phyloP scores from a whole-genome alignment of 2,113 vertebrate genomes.

The Spizaetus ornatus region DNA sequence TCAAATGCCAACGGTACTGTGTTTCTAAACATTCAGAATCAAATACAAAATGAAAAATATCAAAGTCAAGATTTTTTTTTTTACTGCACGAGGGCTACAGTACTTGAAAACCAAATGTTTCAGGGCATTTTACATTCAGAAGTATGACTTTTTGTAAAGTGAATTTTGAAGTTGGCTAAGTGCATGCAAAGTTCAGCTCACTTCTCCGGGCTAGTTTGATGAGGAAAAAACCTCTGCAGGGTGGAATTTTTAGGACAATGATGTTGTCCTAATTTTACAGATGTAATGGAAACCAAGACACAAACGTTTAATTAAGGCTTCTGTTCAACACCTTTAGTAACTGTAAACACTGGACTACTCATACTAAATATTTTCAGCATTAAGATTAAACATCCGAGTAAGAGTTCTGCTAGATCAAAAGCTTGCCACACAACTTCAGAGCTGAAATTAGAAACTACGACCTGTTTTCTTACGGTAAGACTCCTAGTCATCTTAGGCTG shows the following conservation, averaged over 20 bases:
- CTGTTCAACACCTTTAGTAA: neutral
- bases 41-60: neutral
- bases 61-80: neutral
- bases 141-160: neutral
- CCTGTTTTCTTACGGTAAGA: neutral
- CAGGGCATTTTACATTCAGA: neutral
- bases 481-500: neutral
- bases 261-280: neutral
- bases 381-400: neutral
- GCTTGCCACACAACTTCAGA: neutral
- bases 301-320: neutral
- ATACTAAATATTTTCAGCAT: neutral
- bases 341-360: neutral
- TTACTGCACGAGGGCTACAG: neutral
- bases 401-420: neutral
- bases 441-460: neutral
- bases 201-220: neutral
- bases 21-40: neutral
- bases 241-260: neutral
- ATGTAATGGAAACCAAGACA: neutral
- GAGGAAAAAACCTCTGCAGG: neutral
- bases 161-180: neutral
- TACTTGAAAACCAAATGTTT: neutral
- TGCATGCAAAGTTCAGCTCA: neutral
- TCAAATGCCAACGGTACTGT: fast-evolving